These are phyloP conservation scores for Meta bourneti DNA, from an alignment of 2,888 invertebrate genomes.

Conservation along the genomic window DNA sequence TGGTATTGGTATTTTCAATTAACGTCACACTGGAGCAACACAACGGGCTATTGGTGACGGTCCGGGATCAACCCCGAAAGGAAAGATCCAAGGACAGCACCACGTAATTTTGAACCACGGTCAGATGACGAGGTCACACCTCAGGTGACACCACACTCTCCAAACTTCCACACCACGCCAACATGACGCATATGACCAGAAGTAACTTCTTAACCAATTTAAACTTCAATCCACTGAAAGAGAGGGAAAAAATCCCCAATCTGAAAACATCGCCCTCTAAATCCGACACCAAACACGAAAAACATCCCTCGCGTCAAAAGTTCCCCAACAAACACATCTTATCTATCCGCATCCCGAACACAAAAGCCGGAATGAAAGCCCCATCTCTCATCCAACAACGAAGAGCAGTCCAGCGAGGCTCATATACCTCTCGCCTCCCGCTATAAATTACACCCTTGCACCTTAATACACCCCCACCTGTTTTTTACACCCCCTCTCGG, in stretches of 20 bases:
- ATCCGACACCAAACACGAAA: background rate
- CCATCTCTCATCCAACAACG: background rate
- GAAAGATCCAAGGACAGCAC: too few relatives aligned
- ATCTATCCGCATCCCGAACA: background rate
- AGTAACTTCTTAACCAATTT: background rate
- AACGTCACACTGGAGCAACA: too few relatives aligned
- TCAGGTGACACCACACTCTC: too few relatives aligned
- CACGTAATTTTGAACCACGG: too few relatives aligned
- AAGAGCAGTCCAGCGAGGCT: background rate
- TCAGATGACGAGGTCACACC: too few relatives aligned
- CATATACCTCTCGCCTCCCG: background rate
- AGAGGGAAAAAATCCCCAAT: background rate
- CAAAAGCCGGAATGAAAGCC: background rate
- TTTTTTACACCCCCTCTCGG: background rate
- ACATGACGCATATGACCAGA: too few relatives aligned
- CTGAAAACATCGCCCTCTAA: background rate
- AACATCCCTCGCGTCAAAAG: background rate
- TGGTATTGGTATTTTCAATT: too few relatives aligned
- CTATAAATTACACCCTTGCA: constrained; percentile 1
- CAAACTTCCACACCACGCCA: too few relatives aligned
- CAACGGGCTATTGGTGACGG: too few relatives aligned
- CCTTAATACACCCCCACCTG: background rate
- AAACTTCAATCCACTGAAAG: background rate
- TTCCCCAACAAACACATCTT: background rate
- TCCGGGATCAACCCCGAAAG: too few relatives aligned